Conservation (phyloP, 1,140 invertebrate genomes). For the Magallana ariakensis region DNA sequence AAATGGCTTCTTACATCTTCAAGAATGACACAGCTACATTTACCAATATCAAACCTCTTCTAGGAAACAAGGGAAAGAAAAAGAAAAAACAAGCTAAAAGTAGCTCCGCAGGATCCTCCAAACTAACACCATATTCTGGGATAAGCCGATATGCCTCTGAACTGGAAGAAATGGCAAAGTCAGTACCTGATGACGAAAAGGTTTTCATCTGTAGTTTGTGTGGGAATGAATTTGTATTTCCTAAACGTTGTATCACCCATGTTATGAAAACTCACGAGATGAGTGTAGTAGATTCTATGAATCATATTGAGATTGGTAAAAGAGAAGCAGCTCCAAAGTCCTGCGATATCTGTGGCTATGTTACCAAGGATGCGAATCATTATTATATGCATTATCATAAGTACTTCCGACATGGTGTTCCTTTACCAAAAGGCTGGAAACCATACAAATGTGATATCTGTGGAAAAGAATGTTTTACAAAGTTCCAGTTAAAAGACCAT, state of each 20-base stretch:
- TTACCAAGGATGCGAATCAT: slow-evolving; percentile 65
- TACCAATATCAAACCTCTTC: neutral
- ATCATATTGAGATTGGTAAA: slow-evolving; percentile 52
- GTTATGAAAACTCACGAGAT: slow-evolving; percentile 64
- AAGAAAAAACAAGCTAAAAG: slow-evolving; percentile 52
- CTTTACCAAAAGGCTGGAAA: slow-evolving; percentile 72
- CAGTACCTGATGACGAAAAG: slow-evolving; percentile 56
- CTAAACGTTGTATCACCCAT: slow-evolving; percentile 67
- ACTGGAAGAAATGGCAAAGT: slow-evolving; percentile 61
- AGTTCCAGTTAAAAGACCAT: slow-evolving; percentile 69
- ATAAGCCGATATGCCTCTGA: slow-evolving; percentile 50
- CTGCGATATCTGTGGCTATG: slow-evolving; percentile 74
- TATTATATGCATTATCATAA: slow-evolving; percentile 76
- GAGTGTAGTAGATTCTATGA: slow-evolving; percentile 59
- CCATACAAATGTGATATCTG: slow-evolving; percentile 73
- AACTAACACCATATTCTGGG: slow-evolving; percentile 12
- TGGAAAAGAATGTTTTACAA: slow-evolving; percentile 73
- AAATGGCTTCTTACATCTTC: slow-evolving; percentile 26
- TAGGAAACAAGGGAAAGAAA: slow-evolving; percentile 47
- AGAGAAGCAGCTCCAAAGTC: slow-evolving; percentile 54
- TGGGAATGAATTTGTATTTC: slow-evolving; percentile 69
- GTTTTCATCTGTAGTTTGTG: slow-evolving; percentile 69
- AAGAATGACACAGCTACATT: slow-evolving; percentile 21
- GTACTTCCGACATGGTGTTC: slow-evolving; percentile 73
- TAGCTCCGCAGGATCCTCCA: slow-evolving; percentile 1